Base-by-base conservation (phyloP, 2,797 vertebrate species). In the Potorous gilbertii region DNA sequence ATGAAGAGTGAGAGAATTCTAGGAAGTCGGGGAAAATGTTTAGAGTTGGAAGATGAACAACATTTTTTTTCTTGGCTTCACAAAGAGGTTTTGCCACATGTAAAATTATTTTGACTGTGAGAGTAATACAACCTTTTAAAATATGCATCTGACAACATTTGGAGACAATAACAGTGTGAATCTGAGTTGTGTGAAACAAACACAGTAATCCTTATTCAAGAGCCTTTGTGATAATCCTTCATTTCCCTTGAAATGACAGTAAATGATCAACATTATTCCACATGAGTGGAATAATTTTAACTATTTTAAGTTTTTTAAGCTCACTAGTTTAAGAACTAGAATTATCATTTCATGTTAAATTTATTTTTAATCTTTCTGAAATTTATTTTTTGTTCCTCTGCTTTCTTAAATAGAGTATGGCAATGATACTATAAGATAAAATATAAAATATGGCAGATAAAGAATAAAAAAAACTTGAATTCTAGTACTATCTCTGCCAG, bases 301-400 rank as follows among this genome's bases (percentile, higher is more conserved):
- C 52, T 9, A 52, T 52, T 52, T 52, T 52, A 52, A 52, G 52
- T 52, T 52, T 52, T 52, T 52, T 52, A 52, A 52, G 52, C 55
- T 87, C 66, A 81, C 56, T 8, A 87, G 52, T 90, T 93, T 55
- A 50, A 31, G 24, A 12, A 89, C 59, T 90, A 81, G 54, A 6
- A 81, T 24, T 87, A 24, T 50, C 21, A 11, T 50, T 87, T 87
- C 59, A 94, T 8, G 24, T 57, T 92, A 95, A 81, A 21, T 16
- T 56, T 5, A 56, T 94, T 40, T 94, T 55, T 90, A 93, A 93
- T 92, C 92, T 5, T n/a, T 95, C 13, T 90, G 52, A 57, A 90
- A 90, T 90, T 0, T 59, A n/a, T 59, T 90, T 54, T 21, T 92
- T 93, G 92, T 57, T 89, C 40, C 18, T 5, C 16, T 55, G 4